Conservation (phyloP, 2,797 vertebrate genomes). For the Gallinago nigripennis region DNA sequence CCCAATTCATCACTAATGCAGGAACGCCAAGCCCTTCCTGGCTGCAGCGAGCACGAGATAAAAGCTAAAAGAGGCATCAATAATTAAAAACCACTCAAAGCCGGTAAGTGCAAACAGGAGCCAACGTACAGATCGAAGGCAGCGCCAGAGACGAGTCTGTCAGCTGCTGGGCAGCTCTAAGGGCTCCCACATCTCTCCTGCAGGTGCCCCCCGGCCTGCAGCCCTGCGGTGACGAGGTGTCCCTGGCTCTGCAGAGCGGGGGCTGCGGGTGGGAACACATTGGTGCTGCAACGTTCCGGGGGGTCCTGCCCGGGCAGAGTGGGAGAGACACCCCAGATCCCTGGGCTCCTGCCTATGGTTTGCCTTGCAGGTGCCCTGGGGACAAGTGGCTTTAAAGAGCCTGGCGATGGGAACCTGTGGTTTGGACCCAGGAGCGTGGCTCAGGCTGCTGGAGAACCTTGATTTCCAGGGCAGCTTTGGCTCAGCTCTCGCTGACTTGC, state of each 20-base stretch:
- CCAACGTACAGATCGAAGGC: slow-evolving; percentile 3
- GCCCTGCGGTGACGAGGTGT: neutral
- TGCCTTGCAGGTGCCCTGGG: neutral
- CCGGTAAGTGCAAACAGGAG: slow-evolving; percentile 53
- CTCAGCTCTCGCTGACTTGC: neutral
- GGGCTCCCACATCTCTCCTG: neutral
- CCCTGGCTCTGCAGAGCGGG: neutral
- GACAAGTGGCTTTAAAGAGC: neutral
- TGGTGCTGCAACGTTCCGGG: accelerated
- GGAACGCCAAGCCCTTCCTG: slow-evolving; percentile 6
- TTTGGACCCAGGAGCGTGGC: accelerated
- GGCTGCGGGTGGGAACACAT: neutral
- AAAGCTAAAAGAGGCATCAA: slow-evolving; percentile 70
- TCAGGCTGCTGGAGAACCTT: neutral
- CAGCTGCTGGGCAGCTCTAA: neutral
- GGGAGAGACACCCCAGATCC: neutral
- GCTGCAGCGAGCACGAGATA: neutral
- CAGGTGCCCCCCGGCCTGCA: accelerated
- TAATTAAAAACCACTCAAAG: slow-evolving; percentile 69
- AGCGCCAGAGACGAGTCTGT: neutral
- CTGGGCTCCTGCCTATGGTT: neutral
- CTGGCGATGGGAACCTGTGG: neutral
- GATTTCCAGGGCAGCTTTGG: neutral
- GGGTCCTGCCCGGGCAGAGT: accelerated
- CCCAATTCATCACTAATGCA: slow-evolving; percentile 59